Base-by-base conservation (phyloP, 2,888 invertebrate species). In the Pasiphila rectangulata region DNA sequence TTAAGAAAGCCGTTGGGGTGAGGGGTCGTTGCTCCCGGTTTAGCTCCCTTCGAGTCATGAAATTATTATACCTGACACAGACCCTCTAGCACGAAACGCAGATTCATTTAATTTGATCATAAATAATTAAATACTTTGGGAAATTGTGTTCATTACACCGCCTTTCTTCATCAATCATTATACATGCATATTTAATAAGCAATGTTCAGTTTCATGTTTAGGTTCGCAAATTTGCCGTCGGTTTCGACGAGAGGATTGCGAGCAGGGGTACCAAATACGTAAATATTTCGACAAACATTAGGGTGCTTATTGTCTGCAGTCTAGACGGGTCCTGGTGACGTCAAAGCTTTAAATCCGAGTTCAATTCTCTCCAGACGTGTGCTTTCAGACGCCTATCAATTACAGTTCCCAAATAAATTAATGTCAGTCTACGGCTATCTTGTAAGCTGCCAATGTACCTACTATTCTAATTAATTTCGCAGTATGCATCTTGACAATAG, bases 1-100 rank as follows among this genome's bases (percentile, higher is more conserved):
- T 65, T 68, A 74, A 80, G 79, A 77, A 74, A 74, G 63, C 72
- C 70, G 76, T n/a, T n/a, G 72, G 85, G 85, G 83, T 79, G 83
- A 66, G 69, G 75, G 84, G 80, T 80, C 78, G 69, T 69, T 74
- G 83, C 69, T 67, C 83, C 59, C 64, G 59, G 54, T 69, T 71
- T 58, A 70, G 65, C 68, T 65, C 72, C 74, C 73, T 73, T 68
- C 66, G 57, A 66, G 49, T 67, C 66, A 71, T 72, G 63, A 72
- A 72, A 69, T 70, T 64, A 65, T 70, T 64, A 69, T 66, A 67
- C 69, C 68, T 67, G 64, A 56, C 56, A 59, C 56, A 51, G 42
- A 59, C 61, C 57, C 60, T 60, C 46, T 24, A 43, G 46, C 45
- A 42, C 43, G 51, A 56, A 50, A 44, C 37, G 54, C 48, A 56